Percentiles rank a stretch among this genome's conserved stretches.
These are phyloP conservation scores for Alauda arvensis DNA, from an alignment of 2,797 vertebrate genomes.

Conservation along the genomic window DNA sequence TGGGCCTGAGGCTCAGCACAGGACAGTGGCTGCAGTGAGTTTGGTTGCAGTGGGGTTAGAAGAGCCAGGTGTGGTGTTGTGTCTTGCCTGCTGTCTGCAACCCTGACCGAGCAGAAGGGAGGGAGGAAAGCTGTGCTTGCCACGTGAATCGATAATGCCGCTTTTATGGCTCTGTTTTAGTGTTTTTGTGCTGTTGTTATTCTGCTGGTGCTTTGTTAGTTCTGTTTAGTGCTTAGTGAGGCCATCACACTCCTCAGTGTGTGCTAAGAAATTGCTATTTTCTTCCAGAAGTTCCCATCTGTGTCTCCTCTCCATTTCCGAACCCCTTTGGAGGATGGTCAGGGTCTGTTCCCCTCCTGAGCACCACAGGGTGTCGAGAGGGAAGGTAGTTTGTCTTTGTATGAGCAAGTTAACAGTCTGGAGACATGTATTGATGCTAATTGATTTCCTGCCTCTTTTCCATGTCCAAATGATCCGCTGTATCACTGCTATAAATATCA, in stretches of 20 bases:
- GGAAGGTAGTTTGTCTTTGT: background rate
- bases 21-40: background rate
- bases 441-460: constrained; percentile 40
- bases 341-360: background rate
- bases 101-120: background rate
- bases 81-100: background rate
- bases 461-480: constrained; percentile 37
- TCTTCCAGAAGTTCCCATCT: background rate
- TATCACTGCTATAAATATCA: constrained; percentile 39
- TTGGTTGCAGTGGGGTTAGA: background rate
- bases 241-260: background rate
- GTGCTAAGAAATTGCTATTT: background rate
- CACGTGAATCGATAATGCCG: background rate
- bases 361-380: background rate
- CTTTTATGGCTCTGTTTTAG: background rate
- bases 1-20: fast-evolving
- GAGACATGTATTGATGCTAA: background rate
- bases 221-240: background rate
- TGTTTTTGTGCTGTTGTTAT: background rate
- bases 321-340: background rate
- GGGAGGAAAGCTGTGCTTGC: background rate
- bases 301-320: background rate
- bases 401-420: background rate
- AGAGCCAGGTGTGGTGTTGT: background rate
- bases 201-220: background rate